These are phyloP conservation scores for Nettapus auritus DNA, from an alignment of 2,113 vertebrate species.

Conservation along the genomic window DNA sequence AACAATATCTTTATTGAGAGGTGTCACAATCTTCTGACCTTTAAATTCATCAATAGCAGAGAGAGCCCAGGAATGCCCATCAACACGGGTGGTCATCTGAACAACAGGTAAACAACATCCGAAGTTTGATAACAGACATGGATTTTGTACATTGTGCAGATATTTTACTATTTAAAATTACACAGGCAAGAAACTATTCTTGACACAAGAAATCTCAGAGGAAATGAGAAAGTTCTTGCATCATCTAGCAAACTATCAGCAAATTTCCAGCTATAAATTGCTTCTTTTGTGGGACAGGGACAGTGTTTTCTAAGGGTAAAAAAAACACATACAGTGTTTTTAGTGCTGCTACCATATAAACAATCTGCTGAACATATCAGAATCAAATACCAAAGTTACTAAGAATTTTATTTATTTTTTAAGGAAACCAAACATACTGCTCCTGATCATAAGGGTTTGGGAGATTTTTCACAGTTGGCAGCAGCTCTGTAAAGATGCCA, in stretches of 20 bases:
- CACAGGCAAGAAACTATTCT: not conserved
- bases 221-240: not conserved
- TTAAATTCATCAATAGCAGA: slow-evolving; percentile 87
- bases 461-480: not conserved
- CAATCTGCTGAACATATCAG: not conserved
- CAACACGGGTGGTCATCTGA: slow-evolving; percentile 90
- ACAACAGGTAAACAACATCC: not conserved
- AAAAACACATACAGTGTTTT: not conserved
- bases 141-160: not conserved
- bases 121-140: not conserved
- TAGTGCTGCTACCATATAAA: not conserved
- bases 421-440: not conserved
- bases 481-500: not conserved
- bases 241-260: not conserved
- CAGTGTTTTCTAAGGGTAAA: not conserved
- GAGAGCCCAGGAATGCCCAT: slow-evolving; percentile 96
- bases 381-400: not conserved
- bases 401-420: not conserved
- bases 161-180: not conserved
- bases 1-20: slow-evolving; percentile 90
- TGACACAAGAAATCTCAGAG: not conserved
- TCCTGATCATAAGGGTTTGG: not conserved
- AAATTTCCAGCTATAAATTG: not conserved
- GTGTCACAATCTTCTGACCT: slow-evolving; percentile 85
- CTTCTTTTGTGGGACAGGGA: not conserved